Evolutionary conservation across 1,140 invertebrate species (phyloP).

Genomic region (Drosophila lacertosa): DNA sequence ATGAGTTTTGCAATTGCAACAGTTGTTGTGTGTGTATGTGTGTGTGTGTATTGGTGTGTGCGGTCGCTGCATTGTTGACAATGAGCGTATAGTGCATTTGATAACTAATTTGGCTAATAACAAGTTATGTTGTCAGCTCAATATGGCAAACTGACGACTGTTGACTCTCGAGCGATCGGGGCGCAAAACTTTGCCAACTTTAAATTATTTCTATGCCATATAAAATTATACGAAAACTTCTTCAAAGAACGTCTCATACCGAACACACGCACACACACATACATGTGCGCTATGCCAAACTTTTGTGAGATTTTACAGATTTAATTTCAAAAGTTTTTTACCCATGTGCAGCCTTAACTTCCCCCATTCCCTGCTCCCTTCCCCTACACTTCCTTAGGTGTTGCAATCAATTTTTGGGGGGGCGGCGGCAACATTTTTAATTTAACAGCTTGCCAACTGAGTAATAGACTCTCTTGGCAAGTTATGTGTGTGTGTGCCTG

Average conservation of each 20-base stretch:
- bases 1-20: constrained; percentile 64
- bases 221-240: constrained; percentile 44
- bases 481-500: not conserved
- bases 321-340: constrained; percentile 63
- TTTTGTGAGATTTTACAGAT: constrained; percentile 59
- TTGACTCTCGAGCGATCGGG: not conserved
- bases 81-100: constrained; percentile 38
- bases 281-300: constrained; percentile 18
- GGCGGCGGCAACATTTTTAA: constrained; percentile 45
- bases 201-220: constrained; percentile 41
- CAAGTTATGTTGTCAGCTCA: constrained; percentile 35
- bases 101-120: constrained; percentile 66
- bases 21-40: constrained; percentile 1
- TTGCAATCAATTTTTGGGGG: constrained; percentile 51
- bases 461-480: constrained; percentile 14
- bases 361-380: not conserved
- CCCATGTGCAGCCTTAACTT: constrained; percentile 31
- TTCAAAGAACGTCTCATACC: constrained; percentile 28
- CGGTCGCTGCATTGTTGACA: constrained; percentile 20
- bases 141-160: not conserved
- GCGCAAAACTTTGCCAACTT: constrained; percentile 10
- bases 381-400: constrained; percentile 28
- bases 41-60: constrained; percentile 16
- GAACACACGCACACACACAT: constrained; percentile 18
- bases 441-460: constrained; percentile 44